Evolutionary conservation across 2,797 vertebrate species (phyloP).

Genomic region (Lagocephalus sceleratus): DNA sequence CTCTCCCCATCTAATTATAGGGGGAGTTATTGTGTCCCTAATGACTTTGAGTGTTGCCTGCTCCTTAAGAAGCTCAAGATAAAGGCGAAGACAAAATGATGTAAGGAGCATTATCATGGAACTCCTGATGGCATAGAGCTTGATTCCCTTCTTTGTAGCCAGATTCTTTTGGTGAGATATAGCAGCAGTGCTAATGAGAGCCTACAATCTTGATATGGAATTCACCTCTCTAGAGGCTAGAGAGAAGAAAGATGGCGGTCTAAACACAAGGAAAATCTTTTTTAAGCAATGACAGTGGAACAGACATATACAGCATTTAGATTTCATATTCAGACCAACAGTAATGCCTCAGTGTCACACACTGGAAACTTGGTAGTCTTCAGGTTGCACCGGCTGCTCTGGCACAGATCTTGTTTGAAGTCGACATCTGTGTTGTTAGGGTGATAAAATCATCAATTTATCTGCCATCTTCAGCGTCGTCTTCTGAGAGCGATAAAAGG

Average conservation of each 20-base stretch:
- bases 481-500: conserved; percentile 39
- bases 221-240: conserved; percentile 36
- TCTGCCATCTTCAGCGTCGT: conserved; percentile 27
- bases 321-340: too few relatives aligned
- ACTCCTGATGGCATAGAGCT: conserved; percentile 63
- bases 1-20: conserved; percentile 70
- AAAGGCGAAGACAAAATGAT: conserved; percentile 71
- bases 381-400: too few relatives aligned
- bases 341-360: too few relatives aligned
- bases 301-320: conserved; percentile 8
- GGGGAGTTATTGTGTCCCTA: conserved; percentile 67
- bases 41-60: conserved; percentile 71
- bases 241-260: conserved; percentile 44
- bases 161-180: conserved; percentile 62
- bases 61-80: conserved; percentile 68
- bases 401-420: conserved; percentile 12
- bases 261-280: conserved; percentile 32
- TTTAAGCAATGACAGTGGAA: conserved; percentile 28
- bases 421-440: conserved; percentile 24
- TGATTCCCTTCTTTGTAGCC: conserved; percentile 61
- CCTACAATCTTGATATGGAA: conserved; percentile 61
- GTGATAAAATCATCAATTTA: conserved; percentile 43
- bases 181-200: conserved; percentile 62
- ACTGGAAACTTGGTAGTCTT: too few relatives aligned
- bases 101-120: conserved; percentile 70